Evolutionary conservation across 2,113 vertebrate species (phyloP).

Genomic region (Thunnus maccoyii): DNA sequence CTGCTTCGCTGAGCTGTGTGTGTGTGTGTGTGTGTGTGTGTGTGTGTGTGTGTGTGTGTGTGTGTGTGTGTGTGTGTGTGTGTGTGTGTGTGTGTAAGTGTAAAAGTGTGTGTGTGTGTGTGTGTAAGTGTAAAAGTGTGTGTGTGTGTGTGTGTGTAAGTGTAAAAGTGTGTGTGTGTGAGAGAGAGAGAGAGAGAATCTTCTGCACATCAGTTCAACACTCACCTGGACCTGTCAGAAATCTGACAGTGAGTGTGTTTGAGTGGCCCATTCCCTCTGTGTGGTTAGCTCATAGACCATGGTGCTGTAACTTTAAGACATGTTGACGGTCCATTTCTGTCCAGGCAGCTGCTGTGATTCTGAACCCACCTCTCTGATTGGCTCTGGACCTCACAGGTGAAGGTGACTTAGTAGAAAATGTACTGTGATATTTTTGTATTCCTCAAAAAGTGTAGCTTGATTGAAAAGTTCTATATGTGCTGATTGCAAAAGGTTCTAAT

Average conservation of each 20-base stretch:
- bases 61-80: too few species aligned
- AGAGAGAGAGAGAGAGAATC: too few species aligned
- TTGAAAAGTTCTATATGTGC: slow-evolving; percentile 80
- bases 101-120: too few species aligned
- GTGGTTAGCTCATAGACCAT: slow-evolving; percentile 38
- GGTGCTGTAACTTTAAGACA: slow-evolving; percentile 64
- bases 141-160: too few species aligned
- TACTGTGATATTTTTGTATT: slow-evolving; percentile 91
- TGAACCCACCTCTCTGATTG: slow-evolving; percentile 52
- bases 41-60: too few species aligned
- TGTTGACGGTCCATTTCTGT: slow-evolving; percentile 56
- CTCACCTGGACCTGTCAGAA: neutral
- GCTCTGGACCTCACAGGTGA: slow-evolving; percentile 74
- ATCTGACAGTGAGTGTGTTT: neutral
- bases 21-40: too few species aligned
- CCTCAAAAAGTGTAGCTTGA: slow-evolving; percentile 85
- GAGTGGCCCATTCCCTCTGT: neutral
- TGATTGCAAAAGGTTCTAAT: slow-evolving; percentile 83
- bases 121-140: too few species aligned
- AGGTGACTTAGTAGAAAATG: slow-evolving; percentile 84
- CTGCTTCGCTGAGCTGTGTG: neutral
- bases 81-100: neutral
- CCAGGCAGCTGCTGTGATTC: slow-evolving; percentile 73
- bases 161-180: too few species aligned
- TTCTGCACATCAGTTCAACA: neutral